Evolutionary conservation across 2,888 invertebrate genomes (phyloP).

Genomic region (Sphinx pinastri): DNA sequence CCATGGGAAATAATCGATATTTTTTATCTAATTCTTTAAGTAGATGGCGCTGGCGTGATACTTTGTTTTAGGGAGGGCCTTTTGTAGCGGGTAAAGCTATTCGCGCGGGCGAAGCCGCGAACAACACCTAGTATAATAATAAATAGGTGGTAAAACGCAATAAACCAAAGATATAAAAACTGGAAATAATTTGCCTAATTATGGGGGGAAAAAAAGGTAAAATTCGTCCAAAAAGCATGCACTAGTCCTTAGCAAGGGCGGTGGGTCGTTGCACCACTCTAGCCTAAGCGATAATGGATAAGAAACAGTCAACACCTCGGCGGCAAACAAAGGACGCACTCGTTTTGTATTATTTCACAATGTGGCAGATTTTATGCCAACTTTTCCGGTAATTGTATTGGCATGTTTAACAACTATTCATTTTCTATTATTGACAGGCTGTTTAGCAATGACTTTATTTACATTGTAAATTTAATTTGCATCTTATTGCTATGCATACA

Average conservation of each 20-base stretch:
- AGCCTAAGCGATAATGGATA: conserved; percentile 77
- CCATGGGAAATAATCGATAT: too few species aligned
- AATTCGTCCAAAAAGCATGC: background rate
- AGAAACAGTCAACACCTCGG: conserved; percentile 75
- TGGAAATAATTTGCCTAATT: too few species aligned
- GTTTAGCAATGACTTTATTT: background rate
- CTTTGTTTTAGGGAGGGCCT: too few species aligned
- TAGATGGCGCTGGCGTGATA: too few species aligned
- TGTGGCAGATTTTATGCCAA: conserved; percentile 62
- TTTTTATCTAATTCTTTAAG: too few species aligned
- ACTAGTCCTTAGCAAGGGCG: conserved; percentile 46
- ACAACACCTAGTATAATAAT: too few species aligned
- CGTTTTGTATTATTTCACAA: conserved; percentile 76
- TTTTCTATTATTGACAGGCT: background rate
- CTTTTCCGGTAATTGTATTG: conserved; percentile 45
- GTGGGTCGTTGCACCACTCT: conserved; percentile 67
- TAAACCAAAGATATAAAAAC: too few species aligned
- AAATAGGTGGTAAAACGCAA: too few species aligned
- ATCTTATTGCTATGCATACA: background rate
- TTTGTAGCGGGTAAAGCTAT: too few species aligned
- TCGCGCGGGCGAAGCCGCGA: too few species aligned
- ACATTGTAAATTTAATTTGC: background rate
- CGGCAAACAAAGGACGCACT: conserved; percentile 74
- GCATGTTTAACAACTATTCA: conserved; percentile 27
- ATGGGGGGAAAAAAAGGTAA: too few species aligned